A percentile compares a stretch with the other conserved stretches of the same genome.
Conservation (phyloP, 2,113 vertebrate species). For the Actenoides lindsayi region DNA sequence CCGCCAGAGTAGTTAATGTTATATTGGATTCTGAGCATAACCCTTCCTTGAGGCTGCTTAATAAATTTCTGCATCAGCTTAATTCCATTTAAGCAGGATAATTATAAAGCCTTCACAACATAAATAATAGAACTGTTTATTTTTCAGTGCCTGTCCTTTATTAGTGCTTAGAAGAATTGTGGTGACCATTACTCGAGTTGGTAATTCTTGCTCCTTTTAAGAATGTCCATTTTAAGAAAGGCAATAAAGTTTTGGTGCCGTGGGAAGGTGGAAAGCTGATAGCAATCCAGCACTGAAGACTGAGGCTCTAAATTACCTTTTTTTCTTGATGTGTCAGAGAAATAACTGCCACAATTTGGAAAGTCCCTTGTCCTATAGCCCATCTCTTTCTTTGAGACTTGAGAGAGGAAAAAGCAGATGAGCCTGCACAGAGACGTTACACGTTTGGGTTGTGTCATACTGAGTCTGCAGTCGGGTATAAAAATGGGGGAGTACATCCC, state of each 20-base stretch:
- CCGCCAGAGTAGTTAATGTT: neutral
- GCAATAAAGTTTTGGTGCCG: neutral
- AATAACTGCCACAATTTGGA: neutral
- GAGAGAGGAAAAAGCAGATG: neutral
- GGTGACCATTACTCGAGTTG: neutral
- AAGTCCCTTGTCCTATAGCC: neutral
- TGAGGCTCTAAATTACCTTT: neutral
- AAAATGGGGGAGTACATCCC: neutral
- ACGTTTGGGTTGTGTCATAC: neutral
- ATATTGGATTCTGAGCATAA: neutral
- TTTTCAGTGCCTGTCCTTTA: neutral
- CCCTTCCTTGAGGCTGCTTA: neutral
- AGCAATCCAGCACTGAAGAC: neutral
- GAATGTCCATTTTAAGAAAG: neutral
- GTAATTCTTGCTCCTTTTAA: neutral
- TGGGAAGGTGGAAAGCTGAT: neutral
- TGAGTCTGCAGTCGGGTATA: neutral
- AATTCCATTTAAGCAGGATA: neutral
- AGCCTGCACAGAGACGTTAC: neutral
- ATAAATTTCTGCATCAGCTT: neutral
- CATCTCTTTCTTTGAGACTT: neutral
- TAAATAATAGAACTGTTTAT: neutral
- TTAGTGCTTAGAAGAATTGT: neutral
- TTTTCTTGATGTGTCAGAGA: neutral
- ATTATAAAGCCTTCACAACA: neutral